Evolutionary conservation across 2,888 invertebrate species (phyloP).

Genomic region (Physocephala rufipes): DNA sequence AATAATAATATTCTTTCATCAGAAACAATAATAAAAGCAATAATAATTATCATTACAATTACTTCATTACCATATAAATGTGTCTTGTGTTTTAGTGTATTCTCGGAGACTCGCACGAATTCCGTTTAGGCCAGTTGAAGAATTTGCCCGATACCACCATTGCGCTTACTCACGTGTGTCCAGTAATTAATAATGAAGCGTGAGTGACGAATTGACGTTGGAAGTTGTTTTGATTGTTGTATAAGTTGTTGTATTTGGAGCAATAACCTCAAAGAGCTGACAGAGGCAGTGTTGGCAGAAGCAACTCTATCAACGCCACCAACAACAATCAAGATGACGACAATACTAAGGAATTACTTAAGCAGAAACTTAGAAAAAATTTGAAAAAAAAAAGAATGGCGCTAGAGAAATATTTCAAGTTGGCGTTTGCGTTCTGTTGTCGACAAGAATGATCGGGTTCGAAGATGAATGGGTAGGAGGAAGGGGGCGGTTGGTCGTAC

Average conservation of each 20-base stretch:
- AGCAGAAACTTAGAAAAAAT: too few species aligned
- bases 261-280: conserved; percentile 6
- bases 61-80: neutral
- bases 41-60: neutral
- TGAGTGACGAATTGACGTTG: too few species aligned
- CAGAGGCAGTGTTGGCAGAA: too few species aligned
- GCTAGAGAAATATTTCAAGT: conserved; percentile 15
- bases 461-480: too few species aligned
- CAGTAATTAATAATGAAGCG: too few species aligned
- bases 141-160: too few species aligned
- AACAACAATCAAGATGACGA: conserved; percentile 31
- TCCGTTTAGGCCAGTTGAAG: too few species aligned
- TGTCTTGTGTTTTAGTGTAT: too few species aligned
- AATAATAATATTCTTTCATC: neutral
- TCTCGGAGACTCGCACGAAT: too few species aligned
- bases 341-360: neutral
- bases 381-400: neutral
- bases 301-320: conserved; percentile 19
- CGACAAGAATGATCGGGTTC: neutral
- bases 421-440: neutral
- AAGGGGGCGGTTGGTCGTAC: too few species aligned
- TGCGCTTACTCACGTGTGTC: too few species aligned
- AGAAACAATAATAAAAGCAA: neutral
- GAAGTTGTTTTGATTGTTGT: conserved; percentile 5
- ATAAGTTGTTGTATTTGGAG: conserved; percentile 15